Conservation (phyloP, 2,113 vertebrate species). For the Nothocercus nigrocapillus region DNA sequence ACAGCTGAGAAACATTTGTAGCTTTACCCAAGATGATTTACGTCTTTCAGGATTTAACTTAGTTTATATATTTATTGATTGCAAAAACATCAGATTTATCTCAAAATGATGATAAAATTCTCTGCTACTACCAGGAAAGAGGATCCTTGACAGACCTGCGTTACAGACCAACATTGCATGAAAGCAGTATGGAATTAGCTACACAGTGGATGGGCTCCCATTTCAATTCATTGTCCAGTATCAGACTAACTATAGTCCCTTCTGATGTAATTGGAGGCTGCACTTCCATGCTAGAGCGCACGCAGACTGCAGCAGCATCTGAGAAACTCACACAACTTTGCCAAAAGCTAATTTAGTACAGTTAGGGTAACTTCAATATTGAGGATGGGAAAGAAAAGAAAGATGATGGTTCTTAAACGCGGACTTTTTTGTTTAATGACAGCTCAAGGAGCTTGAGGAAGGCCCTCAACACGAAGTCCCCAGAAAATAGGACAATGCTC, state of each 20-base stretch:
- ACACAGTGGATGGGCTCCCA: neutral
- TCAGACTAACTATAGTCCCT: neutral
- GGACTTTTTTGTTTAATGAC: neutral
- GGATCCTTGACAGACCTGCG: neutral
- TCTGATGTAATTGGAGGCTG: neutral
- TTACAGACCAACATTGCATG: accelerated
- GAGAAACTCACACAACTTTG: neutral
- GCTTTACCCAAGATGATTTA: neutral
- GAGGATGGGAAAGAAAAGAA: neutral
- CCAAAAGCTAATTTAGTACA: neutral
- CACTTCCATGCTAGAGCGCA: neutral
- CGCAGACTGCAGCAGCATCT: neutral
- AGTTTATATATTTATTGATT: neutral
- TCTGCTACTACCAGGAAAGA: neutral
- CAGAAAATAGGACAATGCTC: neutral
- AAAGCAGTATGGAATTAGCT: neutral
- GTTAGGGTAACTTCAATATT: neutral
- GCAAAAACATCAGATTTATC: neutral
- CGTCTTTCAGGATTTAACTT: neutral
- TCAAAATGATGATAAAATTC: neutral
- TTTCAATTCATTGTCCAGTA: neutral
- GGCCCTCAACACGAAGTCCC: neutral
- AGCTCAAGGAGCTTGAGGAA: neutral
- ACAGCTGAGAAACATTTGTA: neutral
- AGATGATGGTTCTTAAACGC: neutral